phyloP scores from a whole-genome alignment of 1,140 invertebrate genomes.

The Helicoverpa zea region DNA sequence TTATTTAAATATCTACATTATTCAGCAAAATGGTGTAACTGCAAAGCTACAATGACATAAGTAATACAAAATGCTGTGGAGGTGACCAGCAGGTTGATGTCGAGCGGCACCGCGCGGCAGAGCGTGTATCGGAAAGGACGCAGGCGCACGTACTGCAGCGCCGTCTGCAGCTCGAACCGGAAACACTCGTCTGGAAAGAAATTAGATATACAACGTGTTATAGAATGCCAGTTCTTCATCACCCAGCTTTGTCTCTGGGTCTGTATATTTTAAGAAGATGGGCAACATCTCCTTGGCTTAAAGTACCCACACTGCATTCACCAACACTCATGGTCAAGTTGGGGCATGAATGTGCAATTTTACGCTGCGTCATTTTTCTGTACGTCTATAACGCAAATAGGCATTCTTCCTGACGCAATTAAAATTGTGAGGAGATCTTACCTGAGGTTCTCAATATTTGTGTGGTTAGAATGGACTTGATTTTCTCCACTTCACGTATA shows the following conservation, averaged over 20 bases:
- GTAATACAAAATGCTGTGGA: constrained; percentile 50
- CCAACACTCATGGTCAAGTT: too few relatives aligned
- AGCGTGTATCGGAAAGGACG: constrained; percentile 14
- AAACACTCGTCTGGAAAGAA: constrained; percentile 5
- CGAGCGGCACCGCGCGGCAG: not conserved
- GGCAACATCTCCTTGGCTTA: too few relatives aligned
- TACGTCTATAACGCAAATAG: too few relatives aligned
- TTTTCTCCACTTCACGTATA: not conserved
- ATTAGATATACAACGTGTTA: too few relatives aligned
- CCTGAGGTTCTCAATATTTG: not conserved
- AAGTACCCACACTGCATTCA: too few relatives aligned
- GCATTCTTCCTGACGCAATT: too few relatives aligned
- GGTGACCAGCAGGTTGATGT: constrained; percentile 48
- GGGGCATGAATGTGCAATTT: too few relatives aligned
- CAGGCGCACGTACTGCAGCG: not conserved
- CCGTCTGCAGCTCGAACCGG: not conserved
- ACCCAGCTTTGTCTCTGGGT: too few relatives aligned
- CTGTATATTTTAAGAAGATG: too few relatives aligned
- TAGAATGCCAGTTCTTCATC: too few relatives aligned
- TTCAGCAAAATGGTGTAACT: constrained; percentile 24
- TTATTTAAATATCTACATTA: not conserved
- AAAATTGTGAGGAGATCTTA: not conserved
- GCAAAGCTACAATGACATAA: constrained; percentile 52
- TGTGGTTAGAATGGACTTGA: not conserved
- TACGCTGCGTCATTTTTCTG: too few relatives aligned